Evolutionary conservation across 2,888 invertebrate species (phyloP).

Genomic region (Drosophila atripex): DNA sequence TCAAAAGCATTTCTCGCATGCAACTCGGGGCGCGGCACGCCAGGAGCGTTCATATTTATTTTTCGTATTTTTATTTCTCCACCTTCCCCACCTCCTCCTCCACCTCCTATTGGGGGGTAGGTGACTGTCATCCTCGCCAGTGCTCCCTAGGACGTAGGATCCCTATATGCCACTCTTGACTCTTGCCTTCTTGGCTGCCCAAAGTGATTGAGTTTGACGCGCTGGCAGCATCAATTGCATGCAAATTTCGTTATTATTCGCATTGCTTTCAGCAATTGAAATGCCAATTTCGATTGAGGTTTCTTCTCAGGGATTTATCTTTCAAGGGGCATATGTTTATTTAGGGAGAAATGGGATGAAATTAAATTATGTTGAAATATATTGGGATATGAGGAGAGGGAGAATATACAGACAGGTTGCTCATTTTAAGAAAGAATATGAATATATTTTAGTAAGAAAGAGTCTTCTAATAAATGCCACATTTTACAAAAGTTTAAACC

Average conservation of each 20-base stretch:
- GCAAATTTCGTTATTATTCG: conserved; percentile 73
- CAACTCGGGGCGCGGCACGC: conserved; percentile 37
- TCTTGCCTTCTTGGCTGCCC: conserved; percentile 8
- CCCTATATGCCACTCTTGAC: not conserved
- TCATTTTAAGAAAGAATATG: too few species aligned
- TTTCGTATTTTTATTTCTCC: conserved; percentile 6
- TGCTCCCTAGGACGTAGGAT: not conserved
- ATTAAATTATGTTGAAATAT: not conserved
- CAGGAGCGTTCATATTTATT: conserved; percentile 14
- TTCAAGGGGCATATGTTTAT: conserved; percentile 1
- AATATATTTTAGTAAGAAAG: too few species aligned
- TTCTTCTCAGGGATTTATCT: conserved; percentile 27
- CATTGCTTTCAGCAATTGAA: conserved; percentile 59
- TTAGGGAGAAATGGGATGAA: not conserved
- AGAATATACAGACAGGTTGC: too few species aligned
- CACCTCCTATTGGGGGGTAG: conserved; percentile 1
- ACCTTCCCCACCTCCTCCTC: conserved; percentile 10
- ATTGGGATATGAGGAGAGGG: too few species aligned
- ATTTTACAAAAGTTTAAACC: too few species aligned
- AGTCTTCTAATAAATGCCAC: too few species aligned
- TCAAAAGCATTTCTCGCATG: conserved; percentile 74
- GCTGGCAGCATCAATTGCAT: conserved; percentile 74
- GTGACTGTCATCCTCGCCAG: conserved; percentile 10
- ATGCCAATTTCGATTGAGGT: conserved; percentile 57
- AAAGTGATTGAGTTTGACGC: conserved; percentile 67